Base-by-base conservation (phyloP, 2,113 vertebrate genomes). In the Orthonyx spaldingii region DNA sequence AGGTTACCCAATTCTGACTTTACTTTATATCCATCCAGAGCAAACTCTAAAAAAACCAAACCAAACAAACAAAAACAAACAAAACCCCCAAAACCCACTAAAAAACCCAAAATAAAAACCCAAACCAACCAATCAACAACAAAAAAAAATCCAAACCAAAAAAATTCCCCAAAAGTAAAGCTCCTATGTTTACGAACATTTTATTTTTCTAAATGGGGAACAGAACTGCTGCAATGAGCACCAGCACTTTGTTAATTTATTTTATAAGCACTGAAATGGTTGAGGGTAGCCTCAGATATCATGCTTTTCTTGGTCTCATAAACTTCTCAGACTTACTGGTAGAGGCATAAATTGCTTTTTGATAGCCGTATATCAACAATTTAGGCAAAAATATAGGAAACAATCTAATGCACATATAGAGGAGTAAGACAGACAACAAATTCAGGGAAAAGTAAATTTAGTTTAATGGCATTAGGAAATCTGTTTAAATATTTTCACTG, bases 171-270 rank as follows among this genome's bases (percentile, higher is more conserved):
- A 24, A 23, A 57, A 6, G 1, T 3, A 63, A 92, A 49, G 6
- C 6, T 82, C 1, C 0, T 32, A n/a, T 7, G 1, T 66, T 74
- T 75, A 37, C 0, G 2, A 63, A 15, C 2, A 14, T 30, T 42
- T 47, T 21, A 11, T 52, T 42, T 75, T 74, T 70, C 23, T 32
- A 80, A 80, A 69, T 30, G 11, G 10, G 79, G 10, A 72, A 78
- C 0, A 59, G 39, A 22, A 55, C 13, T 41, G 57, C 44, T 75
- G n/a, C 22, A 83, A 90, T 65, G 18, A 70, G 75, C 17, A 84
- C 8, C 4, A 52, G 17, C 11, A 24, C 9, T 50, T 70, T 7
- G 14, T 16, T 53, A 42, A 53, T 77, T 84, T 87, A 59, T 68
- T 63, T 71, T 41, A 26, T 46, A 70, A 46, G 6, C 2, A 1